phyloP scores from a whole-genome alignment of 2,888 invertebrate genomes.

The Lagria hirta region DNA sequence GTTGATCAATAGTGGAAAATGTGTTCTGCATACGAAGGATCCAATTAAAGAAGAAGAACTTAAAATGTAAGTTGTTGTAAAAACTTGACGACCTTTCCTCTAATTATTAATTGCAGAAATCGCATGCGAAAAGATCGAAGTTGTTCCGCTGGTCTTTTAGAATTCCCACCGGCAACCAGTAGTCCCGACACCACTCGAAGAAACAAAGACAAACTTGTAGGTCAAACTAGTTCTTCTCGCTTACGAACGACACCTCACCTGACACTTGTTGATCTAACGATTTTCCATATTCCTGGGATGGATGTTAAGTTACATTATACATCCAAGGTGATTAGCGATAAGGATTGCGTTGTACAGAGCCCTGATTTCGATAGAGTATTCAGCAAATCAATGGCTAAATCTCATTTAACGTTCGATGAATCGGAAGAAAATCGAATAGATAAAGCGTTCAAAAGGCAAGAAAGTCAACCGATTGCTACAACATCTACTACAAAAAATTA shows the following conservation, averaged over 20 bases:
- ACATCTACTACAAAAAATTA: conserved; percentile 5
- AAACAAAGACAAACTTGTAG: conserved; percentile 48
- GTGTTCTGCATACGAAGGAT: conserved; percentile 92
- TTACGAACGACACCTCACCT: conserved; percentile 50
- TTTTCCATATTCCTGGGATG: conserved; percentile 88
- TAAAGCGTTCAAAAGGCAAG: conserved; percentile 49
- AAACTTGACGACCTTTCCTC: too few relatives aligned
- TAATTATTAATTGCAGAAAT: conserved; percentile 42
- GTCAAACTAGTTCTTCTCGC: conserved; percentile 46
- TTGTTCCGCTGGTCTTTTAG: conserved; percentile 52
- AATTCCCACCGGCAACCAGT: conserved; percentile 45
- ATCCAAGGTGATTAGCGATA: conserved; percentile 45
- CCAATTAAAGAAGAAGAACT: conserved; percentile 67
- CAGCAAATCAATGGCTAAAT: conserved; percentile 25
- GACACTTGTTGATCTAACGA: conserved; percentile 72
- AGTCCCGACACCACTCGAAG: conserved; percentile 52
- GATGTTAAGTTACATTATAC: conserved; percentile 65
- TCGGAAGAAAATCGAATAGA: conserved; percentile 50
- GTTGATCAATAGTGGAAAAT: conserved; percentile 94
- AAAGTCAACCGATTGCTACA: conserved; percentile 34
- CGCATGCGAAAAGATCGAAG: conserved; percentile 73
- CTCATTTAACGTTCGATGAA: conserved; percentile 29
- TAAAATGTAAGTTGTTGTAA: conserved; percentile 57
- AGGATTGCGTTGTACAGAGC: conserved; percentile 26
- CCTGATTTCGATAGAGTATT: conserved; percentile 44